phyloP scores from a whole-genome alignment of 2,888 invertebrate genomes.

The Eupithecia inturbata region DNA sequence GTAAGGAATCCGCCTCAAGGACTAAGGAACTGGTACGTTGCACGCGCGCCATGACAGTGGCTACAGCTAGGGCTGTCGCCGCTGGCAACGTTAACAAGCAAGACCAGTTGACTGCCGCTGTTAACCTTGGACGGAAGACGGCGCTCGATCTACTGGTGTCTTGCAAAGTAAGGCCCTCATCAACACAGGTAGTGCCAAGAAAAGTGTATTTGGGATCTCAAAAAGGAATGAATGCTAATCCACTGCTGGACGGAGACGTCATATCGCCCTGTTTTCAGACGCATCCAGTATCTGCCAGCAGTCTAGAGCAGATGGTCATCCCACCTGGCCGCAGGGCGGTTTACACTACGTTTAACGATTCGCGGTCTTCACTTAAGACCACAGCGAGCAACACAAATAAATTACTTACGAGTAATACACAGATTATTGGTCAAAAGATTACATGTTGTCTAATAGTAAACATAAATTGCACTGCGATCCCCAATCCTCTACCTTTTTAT shows the following conservation, averaged over 20 bases:
- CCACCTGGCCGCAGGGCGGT: not conserved
- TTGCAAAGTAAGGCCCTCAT: constrained; percentile 86
- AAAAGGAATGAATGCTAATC: too few relatives aligned
- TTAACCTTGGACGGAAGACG: constrained; percentile 96
- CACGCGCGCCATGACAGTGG: constrained; percentile 96
- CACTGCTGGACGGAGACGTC: not conserved
- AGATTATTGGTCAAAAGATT: too few relatives aligned
- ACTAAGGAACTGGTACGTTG: constrained; percentile 97
- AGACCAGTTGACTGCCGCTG: constrained; percentile 97
- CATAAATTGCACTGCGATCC: too few relatives aligned
- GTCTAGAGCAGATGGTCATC: not conserved
- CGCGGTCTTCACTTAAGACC: not conserved
- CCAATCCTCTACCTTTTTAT: not conserved
- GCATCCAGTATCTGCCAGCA: not conserved
- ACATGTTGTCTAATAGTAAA: too few relatives aligned
- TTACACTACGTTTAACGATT: not conserved
- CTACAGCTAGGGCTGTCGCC: constrained; percentile 96
- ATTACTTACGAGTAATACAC: too few relatives aligned
- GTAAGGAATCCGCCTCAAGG: constrained; percentile 81
- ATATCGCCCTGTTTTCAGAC: too few relatives aligned
- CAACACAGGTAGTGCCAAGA: not conserved
- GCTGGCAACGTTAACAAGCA: constrained; percentile 86
- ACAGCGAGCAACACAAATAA: not conserved
- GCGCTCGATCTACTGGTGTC: constrained; percentile 96
- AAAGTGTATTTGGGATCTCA: not conserved